These are phyloP conservation scores for Catostomus latipinnis DNA, from an alignment of 2,797 vertebrate species.

Conservation along the genomic window DNA sequence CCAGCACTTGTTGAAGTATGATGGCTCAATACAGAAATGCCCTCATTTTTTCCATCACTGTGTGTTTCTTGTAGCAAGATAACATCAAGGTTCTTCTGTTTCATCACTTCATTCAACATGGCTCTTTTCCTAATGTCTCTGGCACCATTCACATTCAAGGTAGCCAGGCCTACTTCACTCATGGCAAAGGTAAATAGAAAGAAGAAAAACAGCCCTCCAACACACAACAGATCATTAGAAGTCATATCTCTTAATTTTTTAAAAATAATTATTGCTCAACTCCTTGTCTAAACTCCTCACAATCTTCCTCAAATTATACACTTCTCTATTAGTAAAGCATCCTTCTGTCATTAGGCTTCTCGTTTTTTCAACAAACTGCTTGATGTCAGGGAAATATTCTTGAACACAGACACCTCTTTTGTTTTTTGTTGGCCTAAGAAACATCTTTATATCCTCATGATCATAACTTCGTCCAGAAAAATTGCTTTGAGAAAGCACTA, in stretches of 20 bases:
- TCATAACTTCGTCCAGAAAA: no score
- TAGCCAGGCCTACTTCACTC: neutral
- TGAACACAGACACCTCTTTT: no score
- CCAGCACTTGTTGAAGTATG: no score
- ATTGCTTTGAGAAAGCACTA: neutral
- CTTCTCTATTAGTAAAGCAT: neutral
- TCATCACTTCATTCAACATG: neutral
- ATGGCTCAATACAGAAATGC: no score
- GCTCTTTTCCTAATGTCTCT: neutral
- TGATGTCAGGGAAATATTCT: no score
- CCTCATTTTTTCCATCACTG: no score
- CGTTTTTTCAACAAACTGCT: no score
- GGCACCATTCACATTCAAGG: neutral
- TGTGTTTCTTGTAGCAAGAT: no score
- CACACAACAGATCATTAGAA: neutral
- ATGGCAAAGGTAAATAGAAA: neutral
- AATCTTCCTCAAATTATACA: neutral
- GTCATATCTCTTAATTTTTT: neutral
- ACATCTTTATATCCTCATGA: no score
- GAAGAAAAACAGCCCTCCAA: no score
- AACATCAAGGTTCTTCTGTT: neutral
- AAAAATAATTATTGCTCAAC: no score
- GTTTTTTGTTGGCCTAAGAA: no score
- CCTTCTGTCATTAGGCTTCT: neutral
- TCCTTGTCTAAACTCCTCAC: neutral